phyloP scores from a whole-genome alignment of 2,888 invertebrate species.

The Volucella zonaria region DNA sequence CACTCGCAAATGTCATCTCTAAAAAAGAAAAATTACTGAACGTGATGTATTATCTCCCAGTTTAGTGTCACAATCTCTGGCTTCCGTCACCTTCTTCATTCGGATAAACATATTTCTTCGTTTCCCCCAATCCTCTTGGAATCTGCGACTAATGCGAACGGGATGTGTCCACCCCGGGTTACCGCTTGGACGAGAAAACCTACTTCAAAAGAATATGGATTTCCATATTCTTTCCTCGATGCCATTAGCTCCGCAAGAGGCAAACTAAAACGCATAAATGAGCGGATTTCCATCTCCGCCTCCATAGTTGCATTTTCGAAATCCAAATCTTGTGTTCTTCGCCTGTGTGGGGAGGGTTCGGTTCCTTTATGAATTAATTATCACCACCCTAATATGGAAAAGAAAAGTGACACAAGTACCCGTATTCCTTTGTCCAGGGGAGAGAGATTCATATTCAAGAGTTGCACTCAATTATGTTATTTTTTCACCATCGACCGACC shows the following conservation, averaged over 20 bases:
- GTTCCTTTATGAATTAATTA: constrained; percentile 69
- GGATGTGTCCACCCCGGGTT: constrained; percentile 37
- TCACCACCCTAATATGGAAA: constrained; percentile 21
- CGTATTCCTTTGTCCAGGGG: constrained; percentile 44
- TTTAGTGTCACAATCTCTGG: constrained; percentile 16
- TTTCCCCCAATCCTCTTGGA: not conserved
- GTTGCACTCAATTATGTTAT: constrained; percentile 70
- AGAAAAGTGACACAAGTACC: not conserved
- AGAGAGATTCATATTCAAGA: constrained; percentile 66
- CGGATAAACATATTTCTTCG: constrained; percentile 14
- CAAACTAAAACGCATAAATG: constrained; percentile 38
- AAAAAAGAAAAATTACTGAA: constrained; percentile 56
- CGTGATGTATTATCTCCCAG: constrained; percentile 48
- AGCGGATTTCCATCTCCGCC: constrained; percentile 52
- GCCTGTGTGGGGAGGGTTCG: not conserved
- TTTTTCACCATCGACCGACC: constrained; percentile 4
- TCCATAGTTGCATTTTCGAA: not conserved
- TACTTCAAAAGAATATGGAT: constrained; percentile 10
- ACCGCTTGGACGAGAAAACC: not conserved
- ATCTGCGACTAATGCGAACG: constrained; percentile 50
- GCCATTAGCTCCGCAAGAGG: constrained; percentile 34
- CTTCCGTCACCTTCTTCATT: constrained; percentile 1
- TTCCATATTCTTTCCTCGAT: constrained; percentile 50
- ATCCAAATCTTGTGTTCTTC: constrained; percentile 27
- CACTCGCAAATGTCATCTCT: constrained; percentile 53